Evolutionary conservation across 2,888 invertebrate genomes (phyloP), one percentile per base, ranked within the genome.

Genomic region (Athripsodes cinereus): DNA sequence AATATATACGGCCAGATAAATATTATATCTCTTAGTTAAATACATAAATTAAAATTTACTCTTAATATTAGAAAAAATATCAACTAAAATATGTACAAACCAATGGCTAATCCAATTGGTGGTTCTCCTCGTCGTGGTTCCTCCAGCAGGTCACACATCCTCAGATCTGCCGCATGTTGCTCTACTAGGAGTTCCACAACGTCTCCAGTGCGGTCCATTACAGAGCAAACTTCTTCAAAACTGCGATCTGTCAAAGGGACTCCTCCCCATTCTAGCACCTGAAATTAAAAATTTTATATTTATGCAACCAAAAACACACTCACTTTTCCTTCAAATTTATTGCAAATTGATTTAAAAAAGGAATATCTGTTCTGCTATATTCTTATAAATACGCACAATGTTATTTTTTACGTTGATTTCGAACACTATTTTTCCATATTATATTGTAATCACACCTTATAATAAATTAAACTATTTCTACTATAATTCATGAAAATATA

Each of bases 251-350:
- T 88, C 60, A 96, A 79, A 0, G 91, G 88, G 60, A 93, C 86
- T 0, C 94, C 92, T 63, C 90, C 88, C 94, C 96, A 96, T 72
- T 95, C 93, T 62, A 96, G 75, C 55, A 96, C 91, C 88, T 88
- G 66, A 2, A 31, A 26, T 8, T 10, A 8, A n/a, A 48, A 8
- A 20, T 20, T 16, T 48, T 20, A 48, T 48, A 48, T 8, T 8
- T 48, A 48, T 48, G 5, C 11, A 6, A 31, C 31, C 11, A 11
- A 31, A 11, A 6, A 31, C 31, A 31, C 11, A 8, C 8, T 6
- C 11, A 31, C 6, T 31, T 31, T 31, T 31, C 6, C 8, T 31
- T 31, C 11, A 31, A 11, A 31, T 31, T 31, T n/a, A n/a, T n/a
- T n/a, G n/a, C n/a, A n/a, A n/a, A n/a, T n/a, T n/a, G n/a, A 31